These are phyloP conservation scores for Microtus oregoni DNA, from an alignment of 2,113 vertebrate genomes.

Conservation along the genomic window DNA sequence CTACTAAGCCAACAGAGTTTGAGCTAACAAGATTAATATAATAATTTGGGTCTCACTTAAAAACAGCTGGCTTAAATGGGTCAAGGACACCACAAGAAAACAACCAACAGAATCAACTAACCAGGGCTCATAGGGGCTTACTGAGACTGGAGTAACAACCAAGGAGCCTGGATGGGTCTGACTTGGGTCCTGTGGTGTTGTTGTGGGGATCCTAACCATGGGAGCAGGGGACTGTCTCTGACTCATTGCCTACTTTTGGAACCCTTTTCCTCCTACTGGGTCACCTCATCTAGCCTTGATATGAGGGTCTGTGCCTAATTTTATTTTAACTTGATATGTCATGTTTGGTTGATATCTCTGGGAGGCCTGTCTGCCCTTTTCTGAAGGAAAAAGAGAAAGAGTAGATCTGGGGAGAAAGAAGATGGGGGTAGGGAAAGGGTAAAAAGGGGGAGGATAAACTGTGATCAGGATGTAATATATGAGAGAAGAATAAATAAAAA, in stretches of 20 bases:
- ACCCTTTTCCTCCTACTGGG: neutral
- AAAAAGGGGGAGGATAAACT: neutral
- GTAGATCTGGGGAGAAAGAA: neutral
- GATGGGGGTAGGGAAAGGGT: neutral
- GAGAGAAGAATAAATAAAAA: neutral
- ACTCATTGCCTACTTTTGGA: neutral
- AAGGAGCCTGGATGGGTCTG: neutral
- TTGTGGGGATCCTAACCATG: neutral
- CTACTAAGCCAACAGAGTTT: slow-evolving; percentile 26
- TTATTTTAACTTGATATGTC: neutral
- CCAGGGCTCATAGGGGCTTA: neutral
- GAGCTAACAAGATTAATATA: slow-evolving; percentile 55
- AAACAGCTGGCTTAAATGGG: neutral
- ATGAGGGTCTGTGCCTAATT: neutral
- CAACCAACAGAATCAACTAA: neutral
- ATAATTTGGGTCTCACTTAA: neutral
- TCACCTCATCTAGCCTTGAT: neutral
- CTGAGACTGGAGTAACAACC: neutral
- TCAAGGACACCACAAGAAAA: neutral
- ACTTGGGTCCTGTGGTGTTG: neutral
- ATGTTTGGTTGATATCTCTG: neutral
- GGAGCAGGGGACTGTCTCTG: neutral
- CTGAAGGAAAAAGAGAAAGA: neutral
- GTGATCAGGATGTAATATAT: neutral
- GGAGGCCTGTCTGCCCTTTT: neutral